Conservation (phyloP, 2,797 vertebrate genomes). For the Rhynchonycteris naso region DNA sequence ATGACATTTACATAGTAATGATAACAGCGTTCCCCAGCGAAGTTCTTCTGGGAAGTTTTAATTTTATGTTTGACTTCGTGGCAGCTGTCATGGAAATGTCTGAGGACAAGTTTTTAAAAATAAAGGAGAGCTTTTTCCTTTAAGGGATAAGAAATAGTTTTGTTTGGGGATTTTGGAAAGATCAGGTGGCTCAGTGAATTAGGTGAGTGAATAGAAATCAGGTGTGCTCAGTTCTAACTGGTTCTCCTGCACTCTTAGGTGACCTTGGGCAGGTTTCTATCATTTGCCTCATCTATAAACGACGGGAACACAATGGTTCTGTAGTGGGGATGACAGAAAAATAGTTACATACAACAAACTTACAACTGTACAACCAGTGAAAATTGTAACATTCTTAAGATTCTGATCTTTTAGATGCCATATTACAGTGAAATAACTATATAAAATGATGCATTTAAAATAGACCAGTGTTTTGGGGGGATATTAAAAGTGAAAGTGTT, state of each 20-base stretch:
- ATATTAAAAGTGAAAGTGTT: conserved; percentile 65
- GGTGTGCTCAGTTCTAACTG: conserved; percentile 70
- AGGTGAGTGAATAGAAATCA: conserved; percentile 72
- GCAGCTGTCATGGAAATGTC: conserved; percentile 25
- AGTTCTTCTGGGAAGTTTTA: conserved; percentile 60
- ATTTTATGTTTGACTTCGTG: conserved; percentile 59
- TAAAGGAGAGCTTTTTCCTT: conserved; percentile 48
- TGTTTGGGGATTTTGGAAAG: conserved; percentile 62
- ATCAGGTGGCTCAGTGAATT: conserved; percentile 71
- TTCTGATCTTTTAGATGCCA: not conserved
- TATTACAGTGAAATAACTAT: not conserved
- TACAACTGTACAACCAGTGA: not conserved
- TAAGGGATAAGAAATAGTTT: conserved; percentile 55
- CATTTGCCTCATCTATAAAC: conserved; percentile 54
- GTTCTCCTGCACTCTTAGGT: conserved; percentile 66
- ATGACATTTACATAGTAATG: conserved; percentile 57
- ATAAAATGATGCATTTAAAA: conserved; percentile 3
- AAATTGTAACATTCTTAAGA: conserved; percentile 27
- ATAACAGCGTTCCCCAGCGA: conserved; percentile 40
- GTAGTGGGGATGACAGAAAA: conserved; percentile 12
- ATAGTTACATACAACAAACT: conserved; percentile 25
- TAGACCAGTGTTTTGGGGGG: not conserved
- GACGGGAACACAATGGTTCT: conserved; percentile 24
- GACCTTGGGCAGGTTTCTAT: conserved; percentile 76
- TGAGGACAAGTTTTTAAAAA: not conserved